Evolutionary conservation across 2,888 invertebrate species (phyloP).

Genomic region (Chrysopilus asiliformis): DNA sequence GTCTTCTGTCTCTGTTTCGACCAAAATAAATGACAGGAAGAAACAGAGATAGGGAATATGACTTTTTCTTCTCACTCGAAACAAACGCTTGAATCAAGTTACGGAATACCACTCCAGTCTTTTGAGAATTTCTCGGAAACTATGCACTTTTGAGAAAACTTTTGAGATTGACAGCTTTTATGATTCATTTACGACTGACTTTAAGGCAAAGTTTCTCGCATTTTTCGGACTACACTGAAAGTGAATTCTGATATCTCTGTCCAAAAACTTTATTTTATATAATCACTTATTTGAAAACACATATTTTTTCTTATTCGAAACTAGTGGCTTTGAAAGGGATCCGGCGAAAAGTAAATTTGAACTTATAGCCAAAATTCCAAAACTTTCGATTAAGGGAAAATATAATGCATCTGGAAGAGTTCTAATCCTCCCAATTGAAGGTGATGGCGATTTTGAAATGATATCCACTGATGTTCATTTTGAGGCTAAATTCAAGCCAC

Average conservation of each 20-base stretch:
- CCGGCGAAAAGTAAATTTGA: conserved; percentile 14
- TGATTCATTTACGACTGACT: conserved; percentile 24
- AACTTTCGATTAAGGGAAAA: conserved; percentile 22
- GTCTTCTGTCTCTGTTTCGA: too few relatives aligned
- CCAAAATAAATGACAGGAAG: too few relatives aligned
- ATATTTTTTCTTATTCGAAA: neutral
- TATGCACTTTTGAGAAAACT: conserved; percentile 19
- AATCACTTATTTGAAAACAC: conserved; percentile 24
- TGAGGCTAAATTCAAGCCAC: conserved; percentile 15
- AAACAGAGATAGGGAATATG: too few relatives aligned
- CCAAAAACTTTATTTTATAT: too few relatives aligned
- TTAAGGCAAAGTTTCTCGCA: too few relatives aligned
- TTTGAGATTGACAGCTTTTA: conserved; percentile 30
- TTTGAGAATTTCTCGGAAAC: too few relatives aligned
- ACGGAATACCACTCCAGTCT: too few relatives aligned
- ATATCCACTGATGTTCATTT: conserved; percentile 19
- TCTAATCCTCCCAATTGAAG: conserved; percentile 26
- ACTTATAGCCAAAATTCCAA: conserved; percentile 19
- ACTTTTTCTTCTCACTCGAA: too few relatives aligned
- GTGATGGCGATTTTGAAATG: conserved; percentile 22
- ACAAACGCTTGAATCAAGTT: too few relatives aligned
- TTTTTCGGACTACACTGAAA: too few relatives aligned
- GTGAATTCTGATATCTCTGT: too few relatives aligned
- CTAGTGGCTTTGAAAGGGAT: conserved; percentile 22
- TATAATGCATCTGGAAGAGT: conserved; percentile 25